A percentile compares a stretch with the other conserved stretches of the same genome.
Conservation (phyloP, 2,888 invertebrate species). For the Lasioglossum vierecki region DNA sequence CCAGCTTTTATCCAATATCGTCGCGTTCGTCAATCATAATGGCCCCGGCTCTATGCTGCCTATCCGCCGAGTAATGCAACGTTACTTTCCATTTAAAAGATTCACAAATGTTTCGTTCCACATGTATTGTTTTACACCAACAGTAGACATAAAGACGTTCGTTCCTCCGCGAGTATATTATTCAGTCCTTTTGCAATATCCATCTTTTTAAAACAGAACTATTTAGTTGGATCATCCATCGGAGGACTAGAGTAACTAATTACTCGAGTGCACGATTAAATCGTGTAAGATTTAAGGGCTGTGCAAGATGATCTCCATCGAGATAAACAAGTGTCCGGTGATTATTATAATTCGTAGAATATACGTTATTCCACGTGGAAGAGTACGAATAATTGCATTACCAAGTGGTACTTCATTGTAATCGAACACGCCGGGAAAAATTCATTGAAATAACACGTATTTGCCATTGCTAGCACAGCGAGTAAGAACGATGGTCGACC, state of each 20-base stretch:
- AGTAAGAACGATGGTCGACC: background rate
- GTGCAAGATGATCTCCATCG: background rate
- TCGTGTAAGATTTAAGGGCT: too few relatives aligned
- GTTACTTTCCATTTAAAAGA: background rate
- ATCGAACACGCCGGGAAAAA: too few relatives aligned
- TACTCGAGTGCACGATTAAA: too few relatives aligned
- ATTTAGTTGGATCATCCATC: background rate
- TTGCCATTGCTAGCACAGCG: background rate
- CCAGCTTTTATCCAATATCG: slow-evolving; percentile 41
- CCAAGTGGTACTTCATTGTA: background rate
- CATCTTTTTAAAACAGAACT: background rate
- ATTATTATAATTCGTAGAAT: background rate
- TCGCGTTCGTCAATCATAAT: slow-evolving; percentile 26
- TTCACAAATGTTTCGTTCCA: background rate
- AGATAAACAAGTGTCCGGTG: background rate
- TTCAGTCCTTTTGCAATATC: background rate
- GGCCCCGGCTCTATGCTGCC: slow-evolving; percentile 10
- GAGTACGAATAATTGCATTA: background rate
- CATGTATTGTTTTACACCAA: background rate
- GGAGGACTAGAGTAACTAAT: too few relatives aligned
- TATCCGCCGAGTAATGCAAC: background rate
- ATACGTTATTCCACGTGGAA: background rate
- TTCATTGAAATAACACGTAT: background rate
- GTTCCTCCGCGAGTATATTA: background rate
- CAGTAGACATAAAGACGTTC: background rate